phyloP scores from a whole-genome alignment of 92 coral and sea anemone genomes.

The Phenganax marumi region DNA sequence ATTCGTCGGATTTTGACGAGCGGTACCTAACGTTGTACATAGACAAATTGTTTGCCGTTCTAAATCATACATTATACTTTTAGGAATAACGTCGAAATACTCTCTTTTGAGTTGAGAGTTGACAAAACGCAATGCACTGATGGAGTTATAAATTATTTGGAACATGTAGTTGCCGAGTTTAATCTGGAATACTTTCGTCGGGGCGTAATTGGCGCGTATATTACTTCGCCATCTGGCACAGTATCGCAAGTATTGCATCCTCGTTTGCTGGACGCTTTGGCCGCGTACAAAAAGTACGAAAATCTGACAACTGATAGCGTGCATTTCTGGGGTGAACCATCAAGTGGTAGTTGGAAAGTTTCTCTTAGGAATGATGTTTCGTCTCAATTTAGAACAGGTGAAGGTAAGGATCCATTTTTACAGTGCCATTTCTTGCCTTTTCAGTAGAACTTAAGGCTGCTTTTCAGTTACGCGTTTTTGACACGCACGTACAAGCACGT shows the following conservation, averaged over 20 bases:
- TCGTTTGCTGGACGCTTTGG: background rate
- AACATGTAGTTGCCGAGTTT: constrained; percentile 8
- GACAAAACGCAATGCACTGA: background rate
- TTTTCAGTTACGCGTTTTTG: no score
- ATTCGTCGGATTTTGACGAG: no score
- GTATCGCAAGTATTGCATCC: constrained; percentile 1
- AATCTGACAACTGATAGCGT: constrained; percentile 15
- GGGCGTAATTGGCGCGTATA: constrained; percentile 11
- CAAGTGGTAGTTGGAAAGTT: background rate
- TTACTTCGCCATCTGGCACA: background rate
- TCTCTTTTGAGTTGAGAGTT: background rate
- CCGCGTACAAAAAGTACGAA: background rate
- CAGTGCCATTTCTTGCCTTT: no score
- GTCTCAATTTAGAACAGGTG: no score
- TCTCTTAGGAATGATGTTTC: background rate
- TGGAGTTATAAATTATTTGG: background rate
- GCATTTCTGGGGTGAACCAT: constrained; percentile 9
- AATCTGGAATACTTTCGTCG: background rate
- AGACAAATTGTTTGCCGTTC: no score
- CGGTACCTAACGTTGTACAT: no score
- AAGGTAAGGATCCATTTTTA: no score
- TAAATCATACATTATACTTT: background rate
- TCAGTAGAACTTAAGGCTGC: no score
- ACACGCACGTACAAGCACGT: no score
- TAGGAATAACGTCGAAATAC: background rate